phyloP scores from a whole-genome alignment of 1,140 invertebrate species.

The Drosophila aff. region DNA sequence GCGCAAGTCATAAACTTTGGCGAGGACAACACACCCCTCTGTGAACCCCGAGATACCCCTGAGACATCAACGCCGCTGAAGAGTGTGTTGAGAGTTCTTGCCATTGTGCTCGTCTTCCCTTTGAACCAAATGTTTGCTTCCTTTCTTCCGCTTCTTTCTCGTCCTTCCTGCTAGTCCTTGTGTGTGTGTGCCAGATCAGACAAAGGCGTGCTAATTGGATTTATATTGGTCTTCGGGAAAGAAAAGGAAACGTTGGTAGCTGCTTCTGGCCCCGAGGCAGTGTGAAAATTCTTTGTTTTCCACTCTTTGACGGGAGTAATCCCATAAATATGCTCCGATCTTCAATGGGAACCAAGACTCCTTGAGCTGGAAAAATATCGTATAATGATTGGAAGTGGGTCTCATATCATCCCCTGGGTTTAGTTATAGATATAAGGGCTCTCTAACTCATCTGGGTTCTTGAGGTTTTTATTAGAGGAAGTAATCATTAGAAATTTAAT shows the following conservation, averaged over 20 bases:
- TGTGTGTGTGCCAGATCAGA: conserved; percentile 36
- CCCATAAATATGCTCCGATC: conserved; percentile 22
- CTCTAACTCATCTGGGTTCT: neutral
- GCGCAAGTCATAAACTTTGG: conserved; percentile 79
- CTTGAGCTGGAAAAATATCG: neutral
- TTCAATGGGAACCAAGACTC: conserved; percentile 34
- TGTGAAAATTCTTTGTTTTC: conserved; percentile 55
- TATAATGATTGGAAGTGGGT: conserved; percentile 2
- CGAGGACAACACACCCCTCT: conserved; percentile 54
- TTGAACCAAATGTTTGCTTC: conserved; percentile 30
- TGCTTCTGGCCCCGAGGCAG: conserved; percentile 16
- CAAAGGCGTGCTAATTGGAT: conserved; percentile 82
- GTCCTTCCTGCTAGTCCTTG: conserved; percentile 5
- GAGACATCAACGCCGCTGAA: conserved; percentile 32
- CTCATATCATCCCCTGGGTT: neutral
- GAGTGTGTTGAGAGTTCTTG: conserved; percentile 52
- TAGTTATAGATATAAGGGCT: conserved; percentile 14
- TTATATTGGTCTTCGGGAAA: conserved; percentile 62
- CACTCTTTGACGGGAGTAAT: conserved; percentile 11
- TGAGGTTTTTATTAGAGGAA: conserved; percentile 1
- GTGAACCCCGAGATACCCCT: conserved; percentile 12
- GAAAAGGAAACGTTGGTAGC: conserved; percentile 43
- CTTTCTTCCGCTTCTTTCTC: conserved; percentile 18
- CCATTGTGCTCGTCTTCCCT: conserved; percentile 62
- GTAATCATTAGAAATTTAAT: neutral